Evolutionary conservation across 2,797 vertebrate species (phyloP).

Genomic region (Pseudochirops corinnae): DNA sequence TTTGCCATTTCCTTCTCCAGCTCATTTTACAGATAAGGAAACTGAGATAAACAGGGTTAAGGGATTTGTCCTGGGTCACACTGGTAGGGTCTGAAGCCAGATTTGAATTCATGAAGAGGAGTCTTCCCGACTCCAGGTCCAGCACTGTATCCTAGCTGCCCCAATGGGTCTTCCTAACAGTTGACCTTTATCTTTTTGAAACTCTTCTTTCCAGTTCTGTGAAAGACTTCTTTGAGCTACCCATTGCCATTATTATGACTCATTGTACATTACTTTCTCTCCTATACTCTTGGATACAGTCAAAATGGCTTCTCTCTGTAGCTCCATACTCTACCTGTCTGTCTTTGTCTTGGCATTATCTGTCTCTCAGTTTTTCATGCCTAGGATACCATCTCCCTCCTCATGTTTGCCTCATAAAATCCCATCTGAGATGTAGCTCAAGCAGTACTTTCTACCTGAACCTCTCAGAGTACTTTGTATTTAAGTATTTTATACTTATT

Average conservation of each 20-base stretch:
- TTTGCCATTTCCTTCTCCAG: too few relatives aligned
- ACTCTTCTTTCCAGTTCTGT: background rate
- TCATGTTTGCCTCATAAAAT: background rate
- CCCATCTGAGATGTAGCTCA: background rate
- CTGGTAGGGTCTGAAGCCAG: background rate
- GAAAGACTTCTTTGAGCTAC: background rate
- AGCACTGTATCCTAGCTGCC: accelerated
- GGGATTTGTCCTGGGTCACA: background rate
- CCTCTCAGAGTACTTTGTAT: background rate
- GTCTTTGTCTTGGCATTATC: background rate
- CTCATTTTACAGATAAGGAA: too few relatives aligned
- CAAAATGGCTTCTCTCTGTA: background rate
- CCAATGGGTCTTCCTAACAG: background rate
- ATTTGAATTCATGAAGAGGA: background rate
- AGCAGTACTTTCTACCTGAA: background rate
- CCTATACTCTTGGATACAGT: background rate
- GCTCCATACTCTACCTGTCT: background rate
- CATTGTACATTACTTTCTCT: background rate
- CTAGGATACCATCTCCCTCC: background rate
- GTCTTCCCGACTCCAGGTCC: too few relatives aligned
- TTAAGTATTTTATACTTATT: background rate
- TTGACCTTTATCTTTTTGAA: background rate
- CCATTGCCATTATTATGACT: background rate
- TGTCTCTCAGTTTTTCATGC: background rate
- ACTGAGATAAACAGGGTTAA: too few relatives aligned